Percentiles rank a stretch among this genome's conserved stretches.
These are phyloP conservation scores for Deladenus siricidicola DNA, from an alignment of 2,888 invertebrate genomes.

Conservation along the genomic window DNA sequence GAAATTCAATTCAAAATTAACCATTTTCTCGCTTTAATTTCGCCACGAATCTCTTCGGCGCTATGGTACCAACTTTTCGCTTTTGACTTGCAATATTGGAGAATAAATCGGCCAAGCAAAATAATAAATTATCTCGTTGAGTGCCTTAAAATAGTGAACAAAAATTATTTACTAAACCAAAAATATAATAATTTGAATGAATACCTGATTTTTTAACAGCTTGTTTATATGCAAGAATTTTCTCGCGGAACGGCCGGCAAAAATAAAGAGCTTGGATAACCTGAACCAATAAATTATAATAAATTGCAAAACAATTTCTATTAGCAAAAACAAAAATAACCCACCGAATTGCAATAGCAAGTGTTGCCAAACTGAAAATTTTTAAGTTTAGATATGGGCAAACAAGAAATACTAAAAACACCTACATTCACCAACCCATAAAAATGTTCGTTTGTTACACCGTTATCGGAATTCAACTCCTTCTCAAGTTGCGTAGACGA, in stretches of 20 bases:
- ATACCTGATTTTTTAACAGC: conserved; percentile 54
- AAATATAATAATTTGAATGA: not conserved
- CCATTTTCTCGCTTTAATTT: conserved; percentile 95
- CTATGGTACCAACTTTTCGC: conserved; percentile 95
- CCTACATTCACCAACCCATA: conserved; percentile 98
- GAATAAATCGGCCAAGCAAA: conserved; percentile 95
- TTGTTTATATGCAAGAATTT: conserved; percentile 87
- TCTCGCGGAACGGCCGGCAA: conserved; percentile 96
- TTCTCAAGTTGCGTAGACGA: conserved; percentile 97
- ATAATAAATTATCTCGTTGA: conserved; percentile 84
- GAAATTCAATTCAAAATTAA: conserved; percentile 54
- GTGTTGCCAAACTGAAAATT: conserved; percentile 90
- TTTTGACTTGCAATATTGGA: conserved; percentile 99
- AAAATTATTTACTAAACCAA: not conserved
- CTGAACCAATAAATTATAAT: conserved; percentile 57
- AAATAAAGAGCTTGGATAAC: conserved; percentile 98
- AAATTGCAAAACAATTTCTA: not conserved
- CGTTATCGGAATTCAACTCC: conserved; percentile 96
- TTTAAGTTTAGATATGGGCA: no score
- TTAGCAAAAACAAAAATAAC: not conserved
- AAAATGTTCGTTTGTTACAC: conserved; percentile 96
- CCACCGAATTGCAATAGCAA: conserved; percentile 73
- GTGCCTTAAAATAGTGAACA: conserved; percentile 42
- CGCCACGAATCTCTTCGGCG: conserved; percentile 98
- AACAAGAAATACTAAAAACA: no score